phyloP scores from a whole-genome alignment of 2,797 vertebrate species.

The Liparis tanakae region DNA sequence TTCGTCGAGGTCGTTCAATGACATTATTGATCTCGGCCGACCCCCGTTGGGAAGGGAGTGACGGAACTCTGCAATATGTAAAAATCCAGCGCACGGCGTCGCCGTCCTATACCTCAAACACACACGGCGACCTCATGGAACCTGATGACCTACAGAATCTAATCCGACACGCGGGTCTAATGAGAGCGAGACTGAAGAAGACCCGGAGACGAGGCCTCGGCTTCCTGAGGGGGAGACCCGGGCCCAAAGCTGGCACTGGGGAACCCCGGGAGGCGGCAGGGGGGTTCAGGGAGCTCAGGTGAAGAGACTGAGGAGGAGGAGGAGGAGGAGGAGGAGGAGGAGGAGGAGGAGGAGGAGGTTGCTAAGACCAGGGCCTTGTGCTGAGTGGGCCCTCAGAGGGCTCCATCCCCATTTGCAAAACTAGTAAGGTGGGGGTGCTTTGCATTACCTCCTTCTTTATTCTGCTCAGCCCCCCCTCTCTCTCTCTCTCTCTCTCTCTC shows the following conservation, averaged over 20 bases:
- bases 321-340: conserved; percentile 57
- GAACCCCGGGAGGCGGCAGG: conserved; percentile 37
- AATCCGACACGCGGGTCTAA: conserved; percentile 55
- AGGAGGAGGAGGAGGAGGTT: conserved; percentile 58
- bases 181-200: conserved; percentile 54
- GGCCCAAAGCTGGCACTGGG: conserved; percentile 42
- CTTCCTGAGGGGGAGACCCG: conserved; percentile 54
- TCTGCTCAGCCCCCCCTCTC: conserved; percentile 53
- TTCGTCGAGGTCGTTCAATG: conserved; percentile 37
- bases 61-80: conserved; percentile 16
- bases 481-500: neutral
- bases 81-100: conserved; percentile 21
- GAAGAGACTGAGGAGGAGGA: conserved; percentile 39
- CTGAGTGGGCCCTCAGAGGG: conserved; percentile 69
- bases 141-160: conserved; percentile 63
- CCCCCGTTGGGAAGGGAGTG: conserved; percentile 35
- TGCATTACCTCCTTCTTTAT: conserved; percentile 74
- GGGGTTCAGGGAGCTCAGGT: conserved; percentile 48
- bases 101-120: conserved; percentile 25
- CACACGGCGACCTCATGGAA: conserved; percentile 26
- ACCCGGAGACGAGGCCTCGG: conserved; percentile 42
- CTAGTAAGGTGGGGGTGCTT: conserved; percentile 60
- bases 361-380: conserved; percentile 61
- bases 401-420: conserved; percentile 70
- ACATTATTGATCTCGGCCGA: conserved; percentile 45